Conservation (phyloP, 2,888 invertebrate genomes). For the Lithodes maja region DNA sequence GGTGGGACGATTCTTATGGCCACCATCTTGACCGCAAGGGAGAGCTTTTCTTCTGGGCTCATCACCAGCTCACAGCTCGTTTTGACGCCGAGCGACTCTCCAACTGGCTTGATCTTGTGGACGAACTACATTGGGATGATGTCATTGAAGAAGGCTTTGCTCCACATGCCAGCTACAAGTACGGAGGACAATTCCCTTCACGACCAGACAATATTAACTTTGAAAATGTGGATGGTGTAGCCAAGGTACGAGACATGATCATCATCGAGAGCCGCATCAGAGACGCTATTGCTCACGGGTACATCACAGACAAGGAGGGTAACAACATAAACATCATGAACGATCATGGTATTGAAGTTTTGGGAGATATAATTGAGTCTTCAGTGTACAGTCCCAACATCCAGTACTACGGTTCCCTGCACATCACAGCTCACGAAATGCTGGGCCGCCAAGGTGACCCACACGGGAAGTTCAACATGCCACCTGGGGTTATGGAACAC, state of each 20-base stretch:
- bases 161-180: constrained; percentile 79
- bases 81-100: constrained; percentile 78
- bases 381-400: constrained; percentile 71
- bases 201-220: constrained; percentile 72
- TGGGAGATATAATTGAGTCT: constrained; percentile 71
- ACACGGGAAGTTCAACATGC: constrained; percentile 74
- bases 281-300: constrained; percentile 79
- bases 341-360: constrained; percentile 70
- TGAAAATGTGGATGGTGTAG: constrained; percentile 71
- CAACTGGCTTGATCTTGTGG: constrained; percentile 71
- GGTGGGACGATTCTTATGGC: constrained; percentile 62
- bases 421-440: constrained; percentile 52
- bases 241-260: constrained; percentile 72
- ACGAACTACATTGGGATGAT: constrained; percentile 71
- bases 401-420: constrained; percentile 68
- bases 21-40: constrained; percentile 72
- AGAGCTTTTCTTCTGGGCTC: constrained; percentile 72
- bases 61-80: constrained; percentile 72
- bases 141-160: constrained; percentile 77
- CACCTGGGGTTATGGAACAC: constrained; percentile 75
- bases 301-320: constrained; percentile 72
- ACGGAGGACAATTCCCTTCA: constrained; percentile 77
- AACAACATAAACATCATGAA: constrained; percentile 68
- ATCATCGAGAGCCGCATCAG: constrained; percentile 78
- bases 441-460: constrained; percentile 73